Conservation (phyloP, 1,140 invertebrate genomes). For the Lucilia sericata region DNA sequence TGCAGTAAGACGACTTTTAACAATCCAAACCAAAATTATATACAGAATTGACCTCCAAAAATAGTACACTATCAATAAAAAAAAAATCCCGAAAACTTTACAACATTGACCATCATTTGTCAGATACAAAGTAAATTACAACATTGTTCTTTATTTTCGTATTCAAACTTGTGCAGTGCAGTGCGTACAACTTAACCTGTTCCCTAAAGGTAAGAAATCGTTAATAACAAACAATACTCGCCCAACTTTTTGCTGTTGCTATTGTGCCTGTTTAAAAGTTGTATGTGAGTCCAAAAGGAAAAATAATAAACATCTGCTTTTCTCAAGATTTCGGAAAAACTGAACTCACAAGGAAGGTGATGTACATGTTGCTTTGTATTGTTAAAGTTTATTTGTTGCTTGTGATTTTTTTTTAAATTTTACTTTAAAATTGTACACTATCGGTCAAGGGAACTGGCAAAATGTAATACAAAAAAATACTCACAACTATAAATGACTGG, state of each 20-base stretch:
- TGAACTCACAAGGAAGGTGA: neutral
- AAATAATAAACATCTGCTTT: slow-evolving; percentile 30
- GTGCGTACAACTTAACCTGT: neutral
- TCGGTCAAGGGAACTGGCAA: neutral
- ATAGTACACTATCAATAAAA: too few species aligned
- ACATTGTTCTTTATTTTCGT: too few species aligned
- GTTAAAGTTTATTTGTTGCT: too few species aligned
- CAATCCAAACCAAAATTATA: too few species aligned
- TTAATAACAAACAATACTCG: neutral
- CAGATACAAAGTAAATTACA: too few species aligned
- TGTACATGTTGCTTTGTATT: neutral
- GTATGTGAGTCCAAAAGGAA: neutral
- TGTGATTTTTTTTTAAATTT: too few species aligned
- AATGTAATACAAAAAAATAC: neutral
- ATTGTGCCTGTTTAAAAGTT: neutral
- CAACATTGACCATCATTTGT: too few species aligned
- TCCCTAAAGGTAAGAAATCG: neutral
- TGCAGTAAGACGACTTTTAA: too few species aligned
- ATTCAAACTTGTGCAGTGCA: neutral
- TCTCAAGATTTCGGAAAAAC: slow-evolving; percentile 33
- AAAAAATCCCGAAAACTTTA: too few species aligned
- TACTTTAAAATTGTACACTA: neutral
- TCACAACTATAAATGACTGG: slow-evolving; percentile 25
- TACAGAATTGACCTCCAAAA: too few species aligned
- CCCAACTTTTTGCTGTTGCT: too few species aligned